Evolutionary conservation across 2,113 vertebrate species (phyloP).

Genomic region (Oreotrochilus melanogaster): DNA sequence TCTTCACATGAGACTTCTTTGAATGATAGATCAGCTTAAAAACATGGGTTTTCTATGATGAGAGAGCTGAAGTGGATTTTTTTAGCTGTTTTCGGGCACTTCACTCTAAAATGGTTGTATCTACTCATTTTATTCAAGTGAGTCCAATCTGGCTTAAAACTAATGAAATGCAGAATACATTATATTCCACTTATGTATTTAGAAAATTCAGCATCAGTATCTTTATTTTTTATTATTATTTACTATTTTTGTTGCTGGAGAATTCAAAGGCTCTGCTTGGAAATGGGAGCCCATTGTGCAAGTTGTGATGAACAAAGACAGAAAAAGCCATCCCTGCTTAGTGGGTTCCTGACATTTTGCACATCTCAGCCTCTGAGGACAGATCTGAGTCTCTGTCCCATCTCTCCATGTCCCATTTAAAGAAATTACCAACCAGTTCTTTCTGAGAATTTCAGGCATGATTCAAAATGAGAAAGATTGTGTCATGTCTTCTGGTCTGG

Average conservation of each 20-base stretch:
- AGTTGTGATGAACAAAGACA: background rate
- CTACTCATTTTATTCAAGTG: background rate
- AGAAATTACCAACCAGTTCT: background rate
- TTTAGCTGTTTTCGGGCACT: background rate
- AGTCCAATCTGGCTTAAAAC: background rate
- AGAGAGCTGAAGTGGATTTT: background rate
- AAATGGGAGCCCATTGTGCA: background rate
- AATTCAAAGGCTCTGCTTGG: background rate
- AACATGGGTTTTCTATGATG: background rate
- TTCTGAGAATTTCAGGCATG: background rate
- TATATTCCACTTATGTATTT: background rate
- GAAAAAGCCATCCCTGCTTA: background rate
- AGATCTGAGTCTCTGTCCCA: background rate
- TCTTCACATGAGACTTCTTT: background rate
- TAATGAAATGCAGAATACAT: slow-evolving; percentile 13
- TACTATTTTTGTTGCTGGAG: background rate
- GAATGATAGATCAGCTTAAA: background rate
- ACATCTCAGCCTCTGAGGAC: background rate
- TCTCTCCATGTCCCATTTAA: background rate
- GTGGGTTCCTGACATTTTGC: background rate
- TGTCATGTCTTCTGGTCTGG: background rate
- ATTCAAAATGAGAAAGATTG: background rate
- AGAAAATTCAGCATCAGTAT: background rate
- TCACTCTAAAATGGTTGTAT: background rate
- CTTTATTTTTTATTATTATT: background rate